A percentile compares a stretch with the other conserved stretches of the same genome.
phyloP scores from a whole-genome alignment of 2,888 invertebrate species.

The Mythimna pallens region DNA sequence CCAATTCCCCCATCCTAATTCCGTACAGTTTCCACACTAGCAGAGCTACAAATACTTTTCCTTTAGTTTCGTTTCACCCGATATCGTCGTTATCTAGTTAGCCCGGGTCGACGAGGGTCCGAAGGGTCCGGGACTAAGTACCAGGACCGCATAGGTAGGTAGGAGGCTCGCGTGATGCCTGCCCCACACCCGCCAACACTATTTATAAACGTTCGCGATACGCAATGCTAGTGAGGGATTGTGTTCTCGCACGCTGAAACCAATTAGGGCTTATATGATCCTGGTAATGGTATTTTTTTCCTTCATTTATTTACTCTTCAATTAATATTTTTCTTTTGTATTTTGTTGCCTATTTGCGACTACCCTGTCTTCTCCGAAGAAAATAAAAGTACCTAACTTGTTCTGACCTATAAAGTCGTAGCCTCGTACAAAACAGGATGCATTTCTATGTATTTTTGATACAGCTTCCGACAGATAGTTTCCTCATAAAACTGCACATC shows the following conservation, averaged over 20 bases:
- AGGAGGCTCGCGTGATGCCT: slow-evolving; percentile 78
- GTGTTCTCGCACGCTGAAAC: slow-evolving; percentile 81
- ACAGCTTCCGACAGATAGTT: slow-evolving; percentile 14
- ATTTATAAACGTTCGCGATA: slow-evolving; percentile 81
- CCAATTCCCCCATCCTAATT: slow-evolving; percentile 81
- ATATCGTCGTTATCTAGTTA: slow-evolving; percentile 90
- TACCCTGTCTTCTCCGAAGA: slow-evolving; percentile 26
- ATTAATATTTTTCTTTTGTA: slow-evolving; percentile 55
- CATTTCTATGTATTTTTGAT: slow-evolving; percentile 25
- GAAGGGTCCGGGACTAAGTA: slow-evolving; percentile 84
- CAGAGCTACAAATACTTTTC: slow-evolving; percentile 87
- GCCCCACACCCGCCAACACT: slow-evolving; percentile 76
- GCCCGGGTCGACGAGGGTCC: slow-evolving; percentile 89
- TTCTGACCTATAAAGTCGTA: slow-evolving; percentile 26
- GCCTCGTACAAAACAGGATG: slow-evolving; percentile 12
- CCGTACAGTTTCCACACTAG: slow-evolving; percentile 83
- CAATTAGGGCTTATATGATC: slow-evolving; percentile 84
- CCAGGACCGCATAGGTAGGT: slow-evolving; percentile 81
- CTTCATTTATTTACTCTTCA: slow-evolving; percentile 59
- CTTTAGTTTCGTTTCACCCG: slow-evolving; percentile 87
- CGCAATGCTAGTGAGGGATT: slow-evolving; percentile 81
- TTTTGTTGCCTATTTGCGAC: slow-evolving; percentile 32
- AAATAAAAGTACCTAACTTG: slow-evolving; percentile 34
- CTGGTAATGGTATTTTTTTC: slow-evolving; percentile 70
- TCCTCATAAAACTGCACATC: slow-evolving; percentile 6